Percentiles rank a stretch among this genome's conserved stretches.
These are phyloP conservation scores for Phengaris alcon DNA, from an alignment of 2,888 invertebrate genomes.

Conservation along the genomic window DNA sequence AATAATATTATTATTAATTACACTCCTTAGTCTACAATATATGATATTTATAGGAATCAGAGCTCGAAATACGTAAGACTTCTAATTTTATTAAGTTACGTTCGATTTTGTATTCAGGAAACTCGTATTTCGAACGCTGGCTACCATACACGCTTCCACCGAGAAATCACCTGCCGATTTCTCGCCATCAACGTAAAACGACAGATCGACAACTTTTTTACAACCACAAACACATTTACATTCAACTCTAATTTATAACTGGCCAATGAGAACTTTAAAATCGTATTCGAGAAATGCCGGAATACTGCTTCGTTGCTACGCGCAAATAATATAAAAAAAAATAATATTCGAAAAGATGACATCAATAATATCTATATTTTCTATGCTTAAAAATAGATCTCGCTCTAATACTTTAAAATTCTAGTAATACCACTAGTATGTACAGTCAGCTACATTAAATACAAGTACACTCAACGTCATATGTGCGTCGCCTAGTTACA, in stretches of 20 bases:
- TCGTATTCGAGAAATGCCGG: slow-evolving; percentile 41
- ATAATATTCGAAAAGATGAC: slow-evolving; percentile 61
- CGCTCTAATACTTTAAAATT: slow-evolving; percentile 62
- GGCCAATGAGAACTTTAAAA: slow-evolving; percentile 39
- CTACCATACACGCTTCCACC: slow-evolving; percentile 21
- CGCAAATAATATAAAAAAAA: slow-evolving; percentile 65
- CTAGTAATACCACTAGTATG: slow-evolving; percentile 56
- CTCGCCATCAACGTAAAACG: slow-evolving; percentile 11
- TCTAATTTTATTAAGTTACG: not conserved
- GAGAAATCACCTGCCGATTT: slow-evolving; percentile 11
- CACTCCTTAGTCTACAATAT: slow-evolving; percentile 27
- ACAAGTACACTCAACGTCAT: slow-evolving; percentile 45
- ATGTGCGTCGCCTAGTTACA: slow-evolving; percentile 40
- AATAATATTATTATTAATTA: slow-evolving; percentile 13
- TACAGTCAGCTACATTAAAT: slow-evolving; percentile 61
- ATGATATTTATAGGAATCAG: slow-evolving; percentile 23
- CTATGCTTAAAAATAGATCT: slow-evolving; percentile 66
- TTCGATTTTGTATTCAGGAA: slow-evolving; percentile 7
- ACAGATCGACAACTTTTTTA: slow-evolving; percentile 29
- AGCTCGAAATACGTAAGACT: slow-evolving; percentile 22
- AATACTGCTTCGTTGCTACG: slow-evolving; percentile 75
- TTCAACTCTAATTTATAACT: slow-evolving; percentile 45
- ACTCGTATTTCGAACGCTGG: slow-evolving; percentile 27
- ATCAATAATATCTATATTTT: slow-evolving; percentile 49
- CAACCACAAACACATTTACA: slow-evolving; percentile 51